phyloP scores from a whole-genome alignment of 2,797 vertebrate species.

The Podarcis lilfordi region DNA sequence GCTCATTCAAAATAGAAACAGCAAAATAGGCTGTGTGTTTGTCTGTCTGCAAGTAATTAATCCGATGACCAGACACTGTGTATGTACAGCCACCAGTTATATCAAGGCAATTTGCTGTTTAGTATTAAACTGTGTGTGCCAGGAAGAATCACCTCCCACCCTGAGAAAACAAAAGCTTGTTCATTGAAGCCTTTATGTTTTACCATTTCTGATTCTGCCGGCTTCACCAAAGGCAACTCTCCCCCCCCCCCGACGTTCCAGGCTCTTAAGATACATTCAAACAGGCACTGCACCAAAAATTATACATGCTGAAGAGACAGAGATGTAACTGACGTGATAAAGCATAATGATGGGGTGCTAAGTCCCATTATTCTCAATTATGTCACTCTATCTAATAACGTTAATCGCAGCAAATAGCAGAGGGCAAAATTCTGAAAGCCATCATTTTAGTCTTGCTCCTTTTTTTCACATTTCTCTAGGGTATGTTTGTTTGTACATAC shows the following conservation, averaged over 20 bases:
- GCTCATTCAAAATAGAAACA: neutral
- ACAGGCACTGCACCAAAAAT: constrained; percentile 24
- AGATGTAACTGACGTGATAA: neutral
- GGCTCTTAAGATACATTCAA: constrained; percentile 24
- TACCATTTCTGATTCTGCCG: constrained; percentile 8
- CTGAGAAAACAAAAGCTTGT: neutral
- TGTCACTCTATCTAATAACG: constrained; percentile 28
- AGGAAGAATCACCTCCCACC: neutral
- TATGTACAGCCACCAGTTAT: neutral
- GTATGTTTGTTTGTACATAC: constrained; percentile 27
- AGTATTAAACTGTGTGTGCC: neutral
- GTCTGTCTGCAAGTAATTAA: neutral
- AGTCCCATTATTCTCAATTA: constrained; percentile 35
- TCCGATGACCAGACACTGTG: neutral
- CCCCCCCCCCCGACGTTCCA: constrained; percentile 1
- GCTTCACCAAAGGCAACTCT: neutral
- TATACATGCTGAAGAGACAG: constrained; percentile 3
- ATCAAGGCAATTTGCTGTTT: neutral
- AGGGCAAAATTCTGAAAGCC: constrained; percentile 36
- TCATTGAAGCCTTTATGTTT: neutral
- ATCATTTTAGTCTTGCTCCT: constrained; percentile 32
- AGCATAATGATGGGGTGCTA: neutral
- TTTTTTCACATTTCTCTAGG: neutral
- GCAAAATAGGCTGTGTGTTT: too few relatives aligned
- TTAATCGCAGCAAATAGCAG: neutral